These are phyloP conservation scores for Smutsia temminckii DNA, from an alignment of 2,797 vertebrate genomes.

Conservation along the genomic window DNA sequence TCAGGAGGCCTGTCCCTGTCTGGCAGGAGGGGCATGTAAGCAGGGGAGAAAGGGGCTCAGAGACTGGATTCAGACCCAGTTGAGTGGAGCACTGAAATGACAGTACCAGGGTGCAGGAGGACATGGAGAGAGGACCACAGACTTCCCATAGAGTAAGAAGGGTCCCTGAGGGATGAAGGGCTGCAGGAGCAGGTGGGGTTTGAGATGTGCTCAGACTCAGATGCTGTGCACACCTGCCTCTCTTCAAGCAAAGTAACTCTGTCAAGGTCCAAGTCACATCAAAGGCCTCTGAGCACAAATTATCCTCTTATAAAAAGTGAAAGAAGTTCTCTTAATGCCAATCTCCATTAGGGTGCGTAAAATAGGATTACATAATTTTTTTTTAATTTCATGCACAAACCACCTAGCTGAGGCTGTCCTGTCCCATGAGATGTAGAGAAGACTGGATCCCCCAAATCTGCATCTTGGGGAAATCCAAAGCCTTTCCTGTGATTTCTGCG, in stretches of 20 bases:
- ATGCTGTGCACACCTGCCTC: not conserved
- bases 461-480: not conserved
- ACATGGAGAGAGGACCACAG: no score
- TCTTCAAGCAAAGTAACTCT: not conserved
- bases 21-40: not conserved
- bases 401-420: not conserved
- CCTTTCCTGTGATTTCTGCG: not conserved
- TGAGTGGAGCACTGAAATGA: not conserved
- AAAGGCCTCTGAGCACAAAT: not conserved
- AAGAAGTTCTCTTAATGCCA: not conserved
- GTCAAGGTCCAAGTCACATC: not conserved
- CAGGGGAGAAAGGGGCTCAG: not conserved
- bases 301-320: not conserved
- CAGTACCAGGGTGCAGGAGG: no score
- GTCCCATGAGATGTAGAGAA: not conserved
- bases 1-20: not conserved
- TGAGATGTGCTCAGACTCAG: not conserved
- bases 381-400: not conserved
- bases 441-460: not conserved
- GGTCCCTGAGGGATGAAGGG: not conserved
- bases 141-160: not conserved
- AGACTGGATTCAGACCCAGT: not conserved
- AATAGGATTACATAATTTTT: not conserved
- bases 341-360: not conserved
- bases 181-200: no score